Evolutionary conservation across 2,113 vertebrate genomes (phyloP), one percentile per base, ranked within the genome.

Genomic region (Heterotis niloticus): DNA sequence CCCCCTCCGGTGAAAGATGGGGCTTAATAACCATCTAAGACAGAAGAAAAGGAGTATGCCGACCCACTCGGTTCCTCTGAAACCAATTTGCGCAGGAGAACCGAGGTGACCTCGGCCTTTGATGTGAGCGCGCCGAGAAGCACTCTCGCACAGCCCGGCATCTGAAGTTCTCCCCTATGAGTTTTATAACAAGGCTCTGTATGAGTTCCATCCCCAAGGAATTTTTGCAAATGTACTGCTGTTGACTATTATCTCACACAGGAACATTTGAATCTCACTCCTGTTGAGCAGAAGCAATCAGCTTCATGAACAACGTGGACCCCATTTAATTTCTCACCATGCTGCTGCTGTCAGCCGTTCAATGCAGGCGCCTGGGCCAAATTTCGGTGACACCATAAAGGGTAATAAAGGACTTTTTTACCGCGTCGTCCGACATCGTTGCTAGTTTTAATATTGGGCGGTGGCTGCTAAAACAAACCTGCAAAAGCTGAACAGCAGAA

Each of bases 61-160:
- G 64, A 11, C 60, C 34, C 34, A 29, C 65, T 24, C 0, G 23
- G 23, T 68, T 68, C 76, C 64, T 26, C 51, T 68, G 64, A 78
- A 78, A 68, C 76, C 64, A 78, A 57, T 78, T 78, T 78, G 24
- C 18, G 26, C 3, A 10, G 17, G 66, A 62, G 20, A 67, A 51
- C 51, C 12, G 11, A 20, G 24, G 64, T n/a, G 76, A 20, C 51
- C 64, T 28, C 64, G 24, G 64, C 64, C 52, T 77, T 29, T 68
- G 64, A 77, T 67, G 76, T 56, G 51, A 59, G 26, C 13, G 13
- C n/a, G 5, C 10, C 10, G 64, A 28, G 29, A 29, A 57, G 29
- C 51, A 28, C 18, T 51, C 18, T 20, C 18, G 44, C 2, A 18
- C 7, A 64, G 10, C 52, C 17, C 57, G 10, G 26, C 26, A 75